Evolutionary conservation across 2,113 vertebrate genomes (phyloP).

Genomic region (Passerina amoena): DNA sequence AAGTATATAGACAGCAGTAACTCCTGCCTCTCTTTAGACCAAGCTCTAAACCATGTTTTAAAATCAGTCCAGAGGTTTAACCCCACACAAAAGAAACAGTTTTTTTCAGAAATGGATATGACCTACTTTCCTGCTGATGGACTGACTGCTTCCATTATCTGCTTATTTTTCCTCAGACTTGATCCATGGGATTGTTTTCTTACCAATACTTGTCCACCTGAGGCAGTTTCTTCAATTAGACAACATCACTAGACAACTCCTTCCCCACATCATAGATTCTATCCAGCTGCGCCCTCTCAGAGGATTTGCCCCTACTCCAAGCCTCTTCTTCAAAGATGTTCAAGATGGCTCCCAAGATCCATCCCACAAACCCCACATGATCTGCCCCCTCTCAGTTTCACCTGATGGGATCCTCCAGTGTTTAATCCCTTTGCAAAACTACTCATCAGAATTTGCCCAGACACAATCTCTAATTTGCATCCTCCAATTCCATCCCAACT

Average conservation of each 20-base stretch:
- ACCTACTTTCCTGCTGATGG: neutral
- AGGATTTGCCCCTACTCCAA: neutral
- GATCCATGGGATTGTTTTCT: neutral
- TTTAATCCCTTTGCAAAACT: neutral
- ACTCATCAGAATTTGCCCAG: neutral
- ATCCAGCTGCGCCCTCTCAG: rapidly evolving
- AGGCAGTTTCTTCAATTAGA: neutral
- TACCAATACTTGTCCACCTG: neutral
- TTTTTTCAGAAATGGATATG: neutral
- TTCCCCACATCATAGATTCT: neutral
- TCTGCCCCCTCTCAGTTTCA: rapidly evolving
- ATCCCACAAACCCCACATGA: neutral
- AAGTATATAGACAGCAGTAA: neutral
- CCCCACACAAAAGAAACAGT: neutral
- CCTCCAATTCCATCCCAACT: neutral
- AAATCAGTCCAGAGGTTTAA: neutral
- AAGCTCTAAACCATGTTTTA: neutral
- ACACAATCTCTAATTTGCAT: neutral
- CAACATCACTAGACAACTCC: neutral
- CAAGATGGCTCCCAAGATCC: neutral
- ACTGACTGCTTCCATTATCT: neutral
- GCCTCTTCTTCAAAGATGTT: neutral
- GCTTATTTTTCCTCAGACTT: neutral
- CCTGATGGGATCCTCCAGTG: neutral
- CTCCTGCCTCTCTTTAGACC: neutral